Conservation (phyloP, 2,797 vertebrate species). For the Helarctos malayanus region DNA sequence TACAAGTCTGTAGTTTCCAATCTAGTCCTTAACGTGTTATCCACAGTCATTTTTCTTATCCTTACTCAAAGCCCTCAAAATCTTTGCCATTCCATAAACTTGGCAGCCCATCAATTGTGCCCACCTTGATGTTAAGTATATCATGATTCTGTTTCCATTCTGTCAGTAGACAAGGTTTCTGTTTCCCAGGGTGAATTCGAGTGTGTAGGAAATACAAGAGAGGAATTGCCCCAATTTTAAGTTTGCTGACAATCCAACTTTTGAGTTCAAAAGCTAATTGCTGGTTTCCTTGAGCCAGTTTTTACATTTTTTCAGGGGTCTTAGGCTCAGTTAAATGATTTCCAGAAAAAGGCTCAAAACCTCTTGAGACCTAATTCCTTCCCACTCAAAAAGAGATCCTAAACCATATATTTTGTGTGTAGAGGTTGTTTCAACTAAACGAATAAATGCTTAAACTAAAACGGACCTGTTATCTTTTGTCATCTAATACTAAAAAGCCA, state of each 20-base stretch:
- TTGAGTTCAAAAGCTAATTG: background rate
- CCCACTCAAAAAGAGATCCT: background rate
- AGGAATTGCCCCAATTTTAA: background rate
- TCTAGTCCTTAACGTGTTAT: background rate
- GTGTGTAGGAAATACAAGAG: background rate
- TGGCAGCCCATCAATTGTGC: background rate
- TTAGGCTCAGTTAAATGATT: background rate
- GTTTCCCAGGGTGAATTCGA: background rate
- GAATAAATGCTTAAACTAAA: slow-evolving; percentile 78
- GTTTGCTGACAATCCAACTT: background rate
- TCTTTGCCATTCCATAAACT: background rate
- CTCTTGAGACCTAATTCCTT: background rate
- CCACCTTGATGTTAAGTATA: background rate
- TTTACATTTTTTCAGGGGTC: background rate
- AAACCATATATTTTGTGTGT: slow-evolving; percentile 64
- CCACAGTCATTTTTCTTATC: background rate
- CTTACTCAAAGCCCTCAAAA: background rate
- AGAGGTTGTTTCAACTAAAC: slow-evolving; percentile 68
- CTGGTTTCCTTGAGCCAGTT: background rate
- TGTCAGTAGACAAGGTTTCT: background rate
- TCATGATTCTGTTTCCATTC: background rate
- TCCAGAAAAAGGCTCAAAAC: slow-evolving; percentile 33
- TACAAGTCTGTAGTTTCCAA: background rate
- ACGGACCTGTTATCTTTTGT: slow-evolving; percentile 62
- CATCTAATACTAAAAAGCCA: background rate